Evolutionary conservation across 1,140 invertebrate genomes (phyloP).

Genomic region (Neodiprion pinetum): DNA sequence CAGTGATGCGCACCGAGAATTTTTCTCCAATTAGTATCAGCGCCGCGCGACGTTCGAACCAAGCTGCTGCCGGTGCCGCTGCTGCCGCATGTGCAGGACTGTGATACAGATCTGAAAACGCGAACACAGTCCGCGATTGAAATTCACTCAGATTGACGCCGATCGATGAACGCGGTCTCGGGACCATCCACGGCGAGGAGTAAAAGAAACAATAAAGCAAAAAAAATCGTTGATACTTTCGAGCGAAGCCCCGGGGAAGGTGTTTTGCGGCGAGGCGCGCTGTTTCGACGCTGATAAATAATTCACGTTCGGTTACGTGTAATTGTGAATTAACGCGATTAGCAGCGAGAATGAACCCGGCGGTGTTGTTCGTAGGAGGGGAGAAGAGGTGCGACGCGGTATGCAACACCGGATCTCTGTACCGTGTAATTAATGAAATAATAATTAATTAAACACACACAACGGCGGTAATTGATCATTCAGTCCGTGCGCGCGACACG

Average conservation of each 20-base stretch:
- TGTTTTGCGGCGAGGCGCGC: background rate
- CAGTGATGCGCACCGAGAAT: constrained; percentile 35
- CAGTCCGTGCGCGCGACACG: background rate
- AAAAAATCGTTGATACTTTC: background rate
- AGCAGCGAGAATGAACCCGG: background rate
- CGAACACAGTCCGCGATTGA: background rate
- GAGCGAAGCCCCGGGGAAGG: background rate
- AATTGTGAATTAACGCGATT: constrained; percentile 5
- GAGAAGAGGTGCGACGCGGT: background rate
- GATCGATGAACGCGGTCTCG: background rate
- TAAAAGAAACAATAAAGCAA: background rate
- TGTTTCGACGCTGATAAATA: background rate
- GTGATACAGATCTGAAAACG: too few relatives aligned
- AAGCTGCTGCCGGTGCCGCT: too few relatives aligned
- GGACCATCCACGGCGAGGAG: background rate
- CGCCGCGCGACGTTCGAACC: constrained; percentile 35
- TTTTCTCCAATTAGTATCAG: constrained; percentile 48
- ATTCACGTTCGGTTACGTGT: constrained; percentile 4
- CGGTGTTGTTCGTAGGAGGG: background rate
- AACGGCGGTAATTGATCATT: background rate
- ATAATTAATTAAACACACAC: background rate
- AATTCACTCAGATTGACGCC: background rate
- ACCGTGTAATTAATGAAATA: constrained; percentile 6
- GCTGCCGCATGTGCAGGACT: too few relatives aligned
- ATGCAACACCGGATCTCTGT: background rate